Conservation (phyloP, 2,888 invertebrate species). For the Sipha maydis region DNA sequence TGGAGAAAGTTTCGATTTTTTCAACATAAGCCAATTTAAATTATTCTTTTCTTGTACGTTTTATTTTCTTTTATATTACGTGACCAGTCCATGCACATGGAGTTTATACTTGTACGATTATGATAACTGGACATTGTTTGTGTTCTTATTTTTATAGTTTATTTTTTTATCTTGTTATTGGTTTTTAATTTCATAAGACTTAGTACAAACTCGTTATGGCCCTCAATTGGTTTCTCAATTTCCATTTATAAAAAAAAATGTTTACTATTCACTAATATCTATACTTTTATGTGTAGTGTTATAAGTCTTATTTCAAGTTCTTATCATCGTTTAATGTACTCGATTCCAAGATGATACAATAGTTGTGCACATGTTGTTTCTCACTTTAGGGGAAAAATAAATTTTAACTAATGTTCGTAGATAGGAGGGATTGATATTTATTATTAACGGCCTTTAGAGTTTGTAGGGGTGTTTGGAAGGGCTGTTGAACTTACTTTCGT, state of each 20-base stretch:
- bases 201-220: constrained; percentile 16
- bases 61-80: constrained; percentile 50
- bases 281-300: neutral
- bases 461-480: constrained; percentile 3
- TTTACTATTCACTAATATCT: neutral
- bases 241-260: neutral
- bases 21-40: constrained; percentile 28
- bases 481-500: constrained; percentile 5
- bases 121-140: constrained; percentile 32
- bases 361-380: constrained; percentile 52
- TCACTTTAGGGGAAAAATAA: constrained; percentile 34
- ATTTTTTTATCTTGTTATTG: constrained; percentile 40
- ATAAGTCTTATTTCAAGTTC: neutral
- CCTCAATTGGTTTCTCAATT: constrained; percentile 7
- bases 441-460: constrained; percentile 53
- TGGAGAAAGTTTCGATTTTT: constrained; percentile 45
- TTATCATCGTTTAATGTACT: constrained; percentile 27
- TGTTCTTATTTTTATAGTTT: neutral
- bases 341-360: constrained; percentile 6
- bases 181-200: constrained; percentile 22
- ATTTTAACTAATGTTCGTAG: constrained; percentile 29
- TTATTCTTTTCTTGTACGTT: constrained; percentile 52
- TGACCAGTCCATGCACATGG: constrained; percentile 34
- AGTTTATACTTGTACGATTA: constrained; percentile 36
- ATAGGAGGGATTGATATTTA: constrained; percentile 42